phyloP scores from a whole-genome alignment of 2,888 invertebrate species.

The Alloscopus bannaensis region DNA sequence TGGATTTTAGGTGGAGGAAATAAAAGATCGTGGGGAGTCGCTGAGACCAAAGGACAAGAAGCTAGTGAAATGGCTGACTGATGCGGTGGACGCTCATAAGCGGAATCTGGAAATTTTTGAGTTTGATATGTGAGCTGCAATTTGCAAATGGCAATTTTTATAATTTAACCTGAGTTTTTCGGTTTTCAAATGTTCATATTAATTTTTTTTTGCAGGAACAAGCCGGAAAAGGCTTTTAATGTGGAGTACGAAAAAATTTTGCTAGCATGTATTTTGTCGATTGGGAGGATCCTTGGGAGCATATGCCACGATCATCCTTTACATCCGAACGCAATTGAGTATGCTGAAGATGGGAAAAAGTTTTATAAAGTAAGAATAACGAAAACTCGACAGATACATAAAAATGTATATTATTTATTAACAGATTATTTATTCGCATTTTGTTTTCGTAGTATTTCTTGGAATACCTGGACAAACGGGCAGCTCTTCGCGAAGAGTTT shows the following conservation, averaged over 20 bases:
- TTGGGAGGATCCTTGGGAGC: slow-evolving; percentile 69
- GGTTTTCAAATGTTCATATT: slow-evolving; percentile 16
- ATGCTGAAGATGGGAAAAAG: slow-evolving; percentile 69
- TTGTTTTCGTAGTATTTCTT: slow-evolving; percentile 67
- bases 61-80: slow-evolving; percentile 69
- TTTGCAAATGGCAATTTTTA: slow-evolving; percentile 1
- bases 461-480: slow-evolving; percentile 68
- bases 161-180: slow-evolving; percentile 12
- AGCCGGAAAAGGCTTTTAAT: slow-evolving; percentile 68
- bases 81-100: slow-evolving; percentile 69
- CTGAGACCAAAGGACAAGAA: slow-evolving; percentile 70
- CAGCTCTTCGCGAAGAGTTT: slow-evolving; percentile 67
- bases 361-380: slow-evolving; percentile 67
- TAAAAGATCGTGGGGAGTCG: slow-evolving; percentile 71
- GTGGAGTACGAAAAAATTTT: slow-evolving; percentile 70
- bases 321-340: slow-evolving; percentile 69
- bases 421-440: not conserved
- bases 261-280: slow-evolving; percentile 67
- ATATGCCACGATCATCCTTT: slow-evolving; percentile 72
- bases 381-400: not conserved
- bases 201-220: slow-evolving; percentile 61
- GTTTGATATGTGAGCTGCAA: slow-evolving; percentile 68
- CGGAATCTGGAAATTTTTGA: slow-evolving; percentile 68
- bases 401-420: slow-evolving; percentile 9
- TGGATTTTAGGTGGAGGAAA: slow-evolving; percentile 68